phyloP scores from a whole-genome alignment of 1,140 invertebrate genomes.

The Manduca sexta region DNA sequence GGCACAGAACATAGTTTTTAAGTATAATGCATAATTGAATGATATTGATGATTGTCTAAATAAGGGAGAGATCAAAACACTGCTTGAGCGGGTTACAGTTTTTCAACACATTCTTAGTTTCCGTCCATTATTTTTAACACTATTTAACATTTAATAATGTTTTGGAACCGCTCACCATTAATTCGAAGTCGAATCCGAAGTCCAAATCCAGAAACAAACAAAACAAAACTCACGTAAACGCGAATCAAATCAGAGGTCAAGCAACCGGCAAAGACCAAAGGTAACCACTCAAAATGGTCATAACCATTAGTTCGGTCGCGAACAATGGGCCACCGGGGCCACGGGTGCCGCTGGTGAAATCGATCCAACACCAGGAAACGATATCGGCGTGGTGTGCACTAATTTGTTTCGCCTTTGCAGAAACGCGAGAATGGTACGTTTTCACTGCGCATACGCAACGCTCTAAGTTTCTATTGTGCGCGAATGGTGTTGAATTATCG shows the following conservation, averaged over 20 bases:
- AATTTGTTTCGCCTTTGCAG: slow-evolving; percentile 50
- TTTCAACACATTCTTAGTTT: no score
- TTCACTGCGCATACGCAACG: slow-evolving; percentile 24
- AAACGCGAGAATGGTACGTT: slow-evolving; percentile 31
- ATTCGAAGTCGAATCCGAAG: no score
- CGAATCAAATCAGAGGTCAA: slow-evolving; percentile 13
- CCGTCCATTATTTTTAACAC: no score
- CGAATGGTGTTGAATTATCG: not conserved
- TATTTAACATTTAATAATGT: no score
- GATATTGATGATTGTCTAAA: no score
- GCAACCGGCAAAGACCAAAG: slow-evolving; percentile 33
- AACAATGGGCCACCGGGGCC: slow-evolving; percentile 40
- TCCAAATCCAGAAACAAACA: no score
- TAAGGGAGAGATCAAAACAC: no score
- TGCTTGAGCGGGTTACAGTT: no score
- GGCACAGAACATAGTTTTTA: no score
- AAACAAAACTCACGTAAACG: no score
- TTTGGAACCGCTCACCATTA: no score
- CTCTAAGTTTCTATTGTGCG: not conserved
- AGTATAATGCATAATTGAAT: no score
- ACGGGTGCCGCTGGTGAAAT: slow-evolving; percentile 20
- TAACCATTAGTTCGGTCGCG: slow-evolving; percentile 46
- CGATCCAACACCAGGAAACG: slow-evolving; percentile 28
- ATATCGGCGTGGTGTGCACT: slow-evolving; percentile 36
- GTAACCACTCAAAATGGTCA: slow-evolving; percentile 50